Evolutionary conservation across 1,140 invertebrate genomes (phyloP), one percentile per base, ranked within the genome.

Genomic region (Gryon sp.): DNA sequence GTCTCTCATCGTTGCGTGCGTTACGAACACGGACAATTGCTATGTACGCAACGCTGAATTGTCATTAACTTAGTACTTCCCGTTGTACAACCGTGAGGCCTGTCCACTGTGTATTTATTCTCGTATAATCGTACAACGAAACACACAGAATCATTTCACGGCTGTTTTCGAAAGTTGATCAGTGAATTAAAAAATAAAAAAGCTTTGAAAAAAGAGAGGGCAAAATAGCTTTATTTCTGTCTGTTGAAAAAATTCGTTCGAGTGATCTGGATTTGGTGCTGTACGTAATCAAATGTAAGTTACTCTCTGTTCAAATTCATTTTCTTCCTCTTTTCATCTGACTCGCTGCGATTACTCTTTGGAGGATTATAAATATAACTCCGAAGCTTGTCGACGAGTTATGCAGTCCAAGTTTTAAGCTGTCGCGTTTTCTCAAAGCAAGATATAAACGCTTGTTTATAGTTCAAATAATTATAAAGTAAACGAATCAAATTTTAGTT

Each of bases 51-150:
- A 30, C 28, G 40, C 14, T 50, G 40, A 50, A 59, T 32, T 24
- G 43, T 41, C 30, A 69, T 70, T 32, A 60, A 50, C 55, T 72
- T 52, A 4, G 34, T 62, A 72, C 50, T 53, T 72, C 53, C 38
- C 68, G 57, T 40, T 53, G 18, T 7, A 45, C 38, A 0, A 12
- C 43, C 28, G 40, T 19, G 22, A 53, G 68, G 36, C 43, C n/a
- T n/a, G 32, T 55, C 26, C 22, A 53, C 15, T 19, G 16, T n/a
- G 22, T 62, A 14, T 57, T 45, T 50, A 53, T 46, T 36, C 40
- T 46, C 15, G 19, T 48, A 52, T 34, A 46, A 52, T 34, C 46
- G 34, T 34, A 20, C n/a, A 43, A 18, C 36, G 7, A 48, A 41
- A 46, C 20, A 53, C 4, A 30, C 30, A 28, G n/a, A 53, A 40